Evolutionary conservation across 37 sponge, comb jelly and placozoan species (phyloP).

Genomic region (Aphrocallistes beatrix): DNA sequence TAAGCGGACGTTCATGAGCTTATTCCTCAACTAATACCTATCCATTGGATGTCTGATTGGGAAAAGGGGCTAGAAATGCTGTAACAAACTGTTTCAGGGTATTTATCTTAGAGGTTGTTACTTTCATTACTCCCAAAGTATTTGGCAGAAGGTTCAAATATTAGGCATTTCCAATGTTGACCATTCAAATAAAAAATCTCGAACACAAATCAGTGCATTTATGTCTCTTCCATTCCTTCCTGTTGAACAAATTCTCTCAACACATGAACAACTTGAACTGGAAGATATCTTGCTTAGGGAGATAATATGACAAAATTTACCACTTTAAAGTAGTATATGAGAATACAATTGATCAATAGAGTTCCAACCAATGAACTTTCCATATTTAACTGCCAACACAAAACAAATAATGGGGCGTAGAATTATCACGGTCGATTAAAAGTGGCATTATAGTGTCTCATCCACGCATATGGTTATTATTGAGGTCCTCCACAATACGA

Average conservation of each 20-base stretch:
- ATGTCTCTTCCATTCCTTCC: not conserved
- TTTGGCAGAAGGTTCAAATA: slow-evolving; percentile 8
- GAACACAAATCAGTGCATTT: not conserved
- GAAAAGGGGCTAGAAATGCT: slow-evolving; percentile 11
- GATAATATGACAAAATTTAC: not conserved
- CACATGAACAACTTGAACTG: not conserved
- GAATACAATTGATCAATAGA: not conserved
- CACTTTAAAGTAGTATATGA: not conserved
- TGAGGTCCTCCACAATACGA: not conserved
- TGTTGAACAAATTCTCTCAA: not conserved
- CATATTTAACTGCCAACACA: slow-evolving; percentile 18
- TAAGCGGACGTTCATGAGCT: slow-evolving; percentile 13
- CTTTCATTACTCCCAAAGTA: slow-evolving; percentile 19
- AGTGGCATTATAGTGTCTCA: slow-evolving; percentile 16
- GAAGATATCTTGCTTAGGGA: not conserved
- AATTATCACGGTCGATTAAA: slow-evolving; percentile 20
- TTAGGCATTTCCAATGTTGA: not conserved
- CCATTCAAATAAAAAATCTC: not conserved
- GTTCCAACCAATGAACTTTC: not conserved
- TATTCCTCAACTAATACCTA: slow-evolving; percentile 15
- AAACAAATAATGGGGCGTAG: not conserved
- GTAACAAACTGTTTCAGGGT: not conserved
- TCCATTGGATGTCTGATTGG: slow-evolving; percentile 10
- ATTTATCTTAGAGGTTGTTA: slow-evolving; percentile 12
- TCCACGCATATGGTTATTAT: slow-evolving; percentile 14